Evolutionary conservation across 2,113 vertebrate genomes (phyloP), one percentile per base, ranked within the genome.

Genomic region (Cichladusa arquata): DNA sequence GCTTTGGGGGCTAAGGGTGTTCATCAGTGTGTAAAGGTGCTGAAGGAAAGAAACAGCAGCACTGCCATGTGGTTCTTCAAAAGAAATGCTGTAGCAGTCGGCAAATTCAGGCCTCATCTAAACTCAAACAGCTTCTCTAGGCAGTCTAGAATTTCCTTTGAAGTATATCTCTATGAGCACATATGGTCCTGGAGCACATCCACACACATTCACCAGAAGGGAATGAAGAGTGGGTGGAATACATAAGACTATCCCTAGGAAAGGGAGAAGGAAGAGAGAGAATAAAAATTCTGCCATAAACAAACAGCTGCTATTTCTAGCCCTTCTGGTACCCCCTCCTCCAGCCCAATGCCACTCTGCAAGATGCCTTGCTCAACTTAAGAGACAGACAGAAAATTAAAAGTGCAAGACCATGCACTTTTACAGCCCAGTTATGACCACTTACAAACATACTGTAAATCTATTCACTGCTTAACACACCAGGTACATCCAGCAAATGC

Each of bases 141-240:
- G 92, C 79, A 1, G 38, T 81, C 88, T 87, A 79, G 81, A 93
- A 69, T 88, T 96, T 90, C 92, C 92, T 97, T 94, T 96, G 93
- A 97, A 97, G 94, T 85, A 78, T 85, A 8, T 69, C 74, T 88
- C 94, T 60, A 57, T 0, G 3, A 93, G 93, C 78, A 95, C 81
- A 97, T 95, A 97, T 94, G 88, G 95, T 96, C 83, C 83, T 94
- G 88, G 83, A 95, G 92, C 93, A 86, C 70, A 95, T 94, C 93
- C 88, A 96, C 90, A 87, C 76, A 86, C 88, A 94, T 88, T 90
- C 93, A 92, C 88, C 77, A 95, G 88, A 94, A 95, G 88, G 83
- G 77, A 96, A 94, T 83, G 74, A 89, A 51, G 84, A 88, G 92
- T 95, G 90, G 92, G 85, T 95, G 95, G 92, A 92, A 96, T 95